A percentile compares a stretch with the other conserved stretches of the same genome.
These are phyloP conservation scores for Xestia rhomboidea DNA, from an alignment of 2,888 invertebrate species.

Conservation along the genomic window DNA sequence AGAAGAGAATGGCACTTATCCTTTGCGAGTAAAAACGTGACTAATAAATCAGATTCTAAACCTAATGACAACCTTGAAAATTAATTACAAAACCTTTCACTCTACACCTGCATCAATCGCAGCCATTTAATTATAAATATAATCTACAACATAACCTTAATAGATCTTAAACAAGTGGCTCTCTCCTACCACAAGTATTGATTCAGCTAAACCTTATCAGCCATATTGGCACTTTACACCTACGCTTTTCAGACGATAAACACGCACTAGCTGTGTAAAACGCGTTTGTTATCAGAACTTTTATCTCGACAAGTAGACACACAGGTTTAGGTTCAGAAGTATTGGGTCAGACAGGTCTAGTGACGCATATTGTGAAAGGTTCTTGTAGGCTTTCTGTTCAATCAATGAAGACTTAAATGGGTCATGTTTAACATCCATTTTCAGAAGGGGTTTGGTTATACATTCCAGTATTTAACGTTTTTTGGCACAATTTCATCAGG, in stretches of 20 bases:
- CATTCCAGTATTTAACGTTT: background rate
- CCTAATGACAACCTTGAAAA: slow-evolving; percentile 9
- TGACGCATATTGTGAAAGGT: slow-evolving; percentile 10
- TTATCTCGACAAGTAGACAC: slow-evolving; percentile 38
- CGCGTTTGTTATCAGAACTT: slow-evolving; percentile 37
- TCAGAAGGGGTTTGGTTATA: background rate
- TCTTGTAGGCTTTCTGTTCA: slow-evolving; percentile 20
- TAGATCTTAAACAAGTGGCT: slow-evolving; percentile 22
- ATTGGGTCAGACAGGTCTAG: slow-evolving; percentile 32
- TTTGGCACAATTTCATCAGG: background rate
- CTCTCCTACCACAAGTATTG: slow-evolving; percentile 42
- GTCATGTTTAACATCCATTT: slow-evolving; percentile 1
- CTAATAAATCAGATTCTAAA: background rate
- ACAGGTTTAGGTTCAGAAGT: slow-evolving; percentile 29
- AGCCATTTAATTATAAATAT: slow-evolving; percentile 13
- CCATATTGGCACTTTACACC: slow-evolving; percentile 50
- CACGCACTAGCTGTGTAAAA: slow-evolving; percentile 28
- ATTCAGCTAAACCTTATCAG: slow-evolving; percentile 50
- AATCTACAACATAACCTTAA: background rate
- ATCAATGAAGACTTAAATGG: slow-evolving; percentile 29
- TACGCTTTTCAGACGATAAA: slow-evolving; percentile 47
- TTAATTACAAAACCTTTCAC: background rate
- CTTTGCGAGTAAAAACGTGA: slow-evolving; percentile 1
- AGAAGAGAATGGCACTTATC: background rate
- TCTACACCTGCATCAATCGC: background rate